These are phyloP conservation scores for Paralvinella palmiformis DNA, from an alignment of 1,140 invertebrate species.

Conservation along the genomic window DNA sequence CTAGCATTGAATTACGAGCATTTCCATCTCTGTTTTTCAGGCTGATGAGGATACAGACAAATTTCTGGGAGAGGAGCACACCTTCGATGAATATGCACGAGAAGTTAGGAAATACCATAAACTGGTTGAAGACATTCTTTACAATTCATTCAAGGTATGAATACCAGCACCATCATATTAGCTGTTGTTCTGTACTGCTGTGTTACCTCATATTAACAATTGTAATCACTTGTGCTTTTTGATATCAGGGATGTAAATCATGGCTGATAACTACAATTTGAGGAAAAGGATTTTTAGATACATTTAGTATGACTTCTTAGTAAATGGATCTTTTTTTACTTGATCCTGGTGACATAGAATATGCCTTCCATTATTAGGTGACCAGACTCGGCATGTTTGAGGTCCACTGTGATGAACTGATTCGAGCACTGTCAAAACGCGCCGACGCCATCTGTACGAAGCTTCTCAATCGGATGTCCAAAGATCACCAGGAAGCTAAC, in stretches of 20 bases:
- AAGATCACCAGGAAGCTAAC: constrained; percentile 71
- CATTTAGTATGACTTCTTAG: background rate
- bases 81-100: constrained; percentile 47
- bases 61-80: constrained; percentile 60
- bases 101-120: constrained; percentile 47
- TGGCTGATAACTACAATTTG: background rate
- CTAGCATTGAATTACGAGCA: too few species aligned
- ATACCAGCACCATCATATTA: background rate
- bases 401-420: constrained; percentile 74
- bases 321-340: background rate
- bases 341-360: too few species aligned
- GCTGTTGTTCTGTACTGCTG: too few species aligned
- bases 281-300: background rate
- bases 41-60: constrained; percentile 58
- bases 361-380: constrained; percentile 25
- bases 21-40: constrained; percentile 35
- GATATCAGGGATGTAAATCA: too few species aligned
- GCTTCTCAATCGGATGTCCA: constrained; percentile 66
- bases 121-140: constrained; percentile 46
- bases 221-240: too few species aligned
- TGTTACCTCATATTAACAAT: too few species aligned
- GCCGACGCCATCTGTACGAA: constrained; percentile 66
- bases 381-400: constrained; percentile 78
- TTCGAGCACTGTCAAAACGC: constrained; percentile 62
- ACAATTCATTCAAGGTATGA: constrained; percentile 38